Conservation (phyloP, 2,888 invertebrate genomes). For the Macaria notata region DNA sequence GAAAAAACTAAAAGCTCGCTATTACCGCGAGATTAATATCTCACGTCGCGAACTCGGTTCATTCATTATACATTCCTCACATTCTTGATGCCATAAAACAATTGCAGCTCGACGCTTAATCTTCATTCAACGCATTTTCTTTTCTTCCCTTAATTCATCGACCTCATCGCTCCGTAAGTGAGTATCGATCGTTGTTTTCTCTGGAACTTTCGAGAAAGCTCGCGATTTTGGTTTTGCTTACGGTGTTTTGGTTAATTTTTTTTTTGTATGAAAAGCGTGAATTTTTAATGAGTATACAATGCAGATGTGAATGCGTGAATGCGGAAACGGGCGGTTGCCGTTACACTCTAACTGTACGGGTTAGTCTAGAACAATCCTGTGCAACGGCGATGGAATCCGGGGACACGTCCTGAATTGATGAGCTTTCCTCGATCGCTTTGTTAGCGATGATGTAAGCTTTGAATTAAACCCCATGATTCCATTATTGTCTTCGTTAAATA, state of each 20-base stretch:
- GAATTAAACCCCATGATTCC: no score
- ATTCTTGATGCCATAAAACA: slow-evolving; percentile 13
- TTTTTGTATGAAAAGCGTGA: slow-evolving; percentile 20
- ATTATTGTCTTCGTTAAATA: no score
- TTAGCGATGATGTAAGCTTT: no score
- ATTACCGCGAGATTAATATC: slow-evolving; percentile 1
- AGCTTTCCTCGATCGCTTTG: slow-evolving; percentile 28
- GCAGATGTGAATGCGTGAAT: slow-evolving; percentile 63
- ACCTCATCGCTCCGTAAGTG: neutral
- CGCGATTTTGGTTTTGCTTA: slow-evolving; percentile 12
- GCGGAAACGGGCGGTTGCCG: slow-evolving; percentile 73
- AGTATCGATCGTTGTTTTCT: neutral
- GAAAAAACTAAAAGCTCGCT: slow-evolving; percentile 40
- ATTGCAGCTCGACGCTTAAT: slow-evolving; percentile 1
- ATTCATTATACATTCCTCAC: slow-evolving; percentile 14
- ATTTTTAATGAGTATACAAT: slow-evolving; percentile 48
- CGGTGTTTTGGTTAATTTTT: slow-evolving; percentile 9
- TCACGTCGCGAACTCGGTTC: slow-evolving; percentile 1
- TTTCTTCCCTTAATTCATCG: slow-evolving; percentile 1
- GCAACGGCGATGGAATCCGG: slow-evolving; percentile 61
- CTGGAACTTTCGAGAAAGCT: slow-evolving; percentile 3
- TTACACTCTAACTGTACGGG: slow-evolving; percentile 73
- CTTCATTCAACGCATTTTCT: slow-evolving; percentile 12
- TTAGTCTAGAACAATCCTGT: slow-evolving; percentile 77
- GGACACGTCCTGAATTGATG: slow-evolving; percentile 74